Evolutionary conservation across 2,888 invertebrate species (phyloP).

Genomic region (Trichacis sp.): DNA sequence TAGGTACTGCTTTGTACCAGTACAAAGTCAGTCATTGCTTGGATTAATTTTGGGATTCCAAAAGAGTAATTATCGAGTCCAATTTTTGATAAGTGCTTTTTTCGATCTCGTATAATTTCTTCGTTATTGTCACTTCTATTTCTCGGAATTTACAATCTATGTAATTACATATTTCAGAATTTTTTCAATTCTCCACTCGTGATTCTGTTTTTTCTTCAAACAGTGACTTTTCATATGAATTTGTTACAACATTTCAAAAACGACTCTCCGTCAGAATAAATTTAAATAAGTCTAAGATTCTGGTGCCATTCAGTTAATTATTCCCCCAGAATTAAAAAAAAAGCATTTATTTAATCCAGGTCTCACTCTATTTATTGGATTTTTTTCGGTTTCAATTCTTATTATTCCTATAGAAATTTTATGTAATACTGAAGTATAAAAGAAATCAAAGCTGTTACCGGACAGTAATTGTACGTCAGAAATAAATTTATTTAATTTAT

Average conservation of each 20-base stretch:
- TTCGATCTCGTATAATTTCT: conserved; percentile 60
- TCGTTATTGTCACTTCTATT: conserved; percentile 59
- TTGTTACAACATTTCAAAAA: too few relatives aligned
- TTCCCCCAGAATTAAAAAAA: conserved; percentile 47
- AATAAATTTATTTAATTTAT: too few relatives aligned
- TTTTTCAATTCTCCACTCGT: conserved; percentile 13
- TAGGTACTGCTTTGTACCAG: too few relatives aligned
- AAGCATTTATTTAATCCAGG: conserved; percentile 52
- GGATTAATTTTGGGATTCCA: background rate
- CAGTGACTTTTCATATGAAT: too few relatives aligned
- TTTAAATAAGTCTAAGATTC: conserved; percentile 42
- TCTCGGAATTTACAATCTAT: conserved; percentile 60
- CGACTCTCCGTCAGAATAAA: conserved; percentile 19
- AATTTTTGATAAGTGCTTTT: conserved; percentile 61
- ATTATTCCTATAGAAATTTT: too few relatives aligned
- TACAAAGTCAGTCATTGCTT: too few relatives aligned
- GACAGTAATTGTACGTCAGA: too few relatives aligned
- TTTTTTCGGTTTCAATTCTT: conserved; percentile 43
- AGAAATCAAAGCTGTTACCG: too few relatives aligned
- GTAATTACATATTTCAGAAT: conserved; percentile 49
- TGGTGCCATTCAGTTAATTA: conserved; percentile 33
- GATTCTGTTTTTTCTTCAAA: conserved; percentile 13
- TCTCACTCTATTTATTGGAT: conserved; percentile 44
- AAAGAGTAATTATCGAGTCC: conserved; percentile 53
- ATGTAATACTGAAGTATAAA: too few relatives aligned